A percentile compares a stretch with the other conserved stretches of the same genome.
Evolutionary conservation across 2,797 vertebrate genomes (phyloP).

Genomic region (Sandelia bainsii): DNA sequence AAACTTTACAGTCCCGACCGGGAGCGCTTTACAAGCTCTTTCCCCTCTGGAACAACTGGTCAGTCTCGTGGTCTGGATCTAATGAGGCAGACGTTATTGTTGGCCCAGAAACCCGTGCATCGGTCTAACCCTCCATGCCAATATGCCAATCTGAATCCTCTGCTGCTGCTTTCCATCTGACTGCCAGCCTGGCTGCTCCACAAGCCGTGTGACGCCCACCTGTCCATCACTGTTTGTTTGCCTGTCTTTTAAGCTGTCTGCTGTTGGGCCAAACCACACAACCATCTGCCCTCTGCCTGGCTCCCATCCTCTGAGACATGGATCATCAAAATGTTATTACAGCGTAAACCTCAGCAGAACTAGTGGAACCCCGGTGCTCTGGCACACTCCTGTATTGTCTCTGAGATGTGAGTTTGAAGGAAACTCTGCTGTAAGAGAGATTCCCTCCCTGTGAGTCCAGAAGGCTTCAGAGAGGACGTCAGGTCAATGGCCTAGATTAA

Average conservation of each 20-base stretch:
- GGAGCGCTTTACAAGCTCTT: slow-evolving; percentile 42
- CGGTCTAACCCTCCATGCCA: slow-evolving; percentile 53
- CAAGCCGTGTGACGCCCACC: slow-evolving; percentile 62
- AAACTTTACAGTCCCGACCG: slow-evolving; percentile 51
- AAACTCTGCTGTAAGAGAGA: slow-evolving; percentile 39
- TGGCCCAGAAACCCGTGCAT: slow-evolving; percentile 47
- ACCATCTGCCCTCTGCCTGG: slow-evolving; percentile 74
- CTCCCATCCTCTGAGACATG: slow-evolving; percentile 57
- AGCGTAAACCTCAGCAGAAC: slow-evolving; percentile 65
- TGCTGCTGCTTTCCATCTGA: slow-evolving; percentile 60
- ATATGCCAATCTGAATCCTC: slow-evolving; percentile 65
- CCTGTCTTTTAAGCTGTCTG: slow-evolving; percentile 53
- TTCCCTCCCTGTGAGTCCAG: slow-evolving; percentile 50
- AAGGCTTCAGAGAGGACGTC: slow-evolving; percentile 48
- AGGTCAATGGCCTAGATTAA: slow-evolving; percentile 59
- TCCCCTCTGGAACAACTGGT: slow-evolving; percentile 59
- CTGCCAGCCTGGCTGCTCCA: slow-evolving; percentile 53
- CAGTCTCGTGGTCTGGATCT: slow-evolving; percentile 64
- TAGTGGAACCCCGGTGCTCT: slow-evolving; percentile 62
- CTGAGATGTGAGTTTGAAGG: slow-evolving; percentile 35
- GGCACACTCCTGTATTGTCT: slow-evolving; percentile 72
- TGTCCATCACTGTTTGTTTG: slow-evolving; percentile 72
- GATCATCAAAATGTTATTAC: slow-evolving; percentile 67
- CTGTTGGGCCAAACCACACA: slow-evolving; percentile 63
- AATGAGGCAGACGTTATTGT: slow-evolving; percentile 74